These are phyloP conservation scores for Rhea pennata DNA, from an alignment of 2,113 vertebrate species.

Conservation along the genomic window DNA sequence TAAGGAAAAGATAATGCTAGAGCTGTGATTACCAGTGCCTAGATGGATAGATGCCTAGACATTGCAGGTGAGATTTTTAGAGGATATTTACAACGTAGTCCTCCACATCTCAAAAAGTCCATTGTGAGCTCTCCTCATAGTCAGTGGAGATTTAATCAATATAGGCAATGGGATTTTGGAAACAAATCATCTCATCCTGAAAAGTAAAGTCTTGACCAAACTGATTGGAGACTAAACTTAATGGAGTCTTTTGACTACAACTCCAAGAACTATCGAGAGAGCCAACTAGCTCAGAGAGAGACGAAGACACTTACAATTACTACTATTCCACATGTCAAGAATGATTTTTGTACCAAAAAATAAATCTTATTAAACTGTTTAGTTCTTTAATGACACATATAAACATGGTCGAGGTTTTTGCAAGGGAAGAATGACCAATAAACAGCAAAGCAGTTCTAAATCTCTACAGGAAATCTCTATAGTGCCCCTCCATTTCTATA, in stretches of 20 bases:
- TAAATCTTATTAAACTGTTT: background rate
- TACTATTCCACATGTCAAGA: background rate
- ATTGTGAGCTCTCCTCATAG: background rate
- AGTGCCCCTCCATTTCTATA: background rate
- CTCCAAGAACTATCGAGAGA: background rate
- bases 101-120: background rate
- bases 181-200: background rate
- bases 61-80: background rate
- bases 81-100: background rate
- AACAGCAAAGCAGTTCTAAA: background rate
- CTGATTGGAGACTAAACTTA: background rate
- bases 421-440: background rate
- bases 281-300: background rate
- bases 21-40: background rate
- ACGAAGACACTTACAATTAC: background rate
- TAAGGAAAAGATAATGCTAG: background rate
- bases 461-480: accelerated
- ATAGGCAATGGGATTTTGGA: background rate
- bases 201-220: background rate
- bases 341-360: background rate
- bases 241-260: background rate
- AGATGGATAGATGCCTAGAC: background rate
- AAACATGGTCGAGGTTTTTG: background rate
- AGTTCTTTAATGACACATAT: background rate
- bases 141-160: accelerated